Evolutionary conservation across 2,888 invertebrate species (phyloP).

Genomic region (Meta bourneti): DNA sequence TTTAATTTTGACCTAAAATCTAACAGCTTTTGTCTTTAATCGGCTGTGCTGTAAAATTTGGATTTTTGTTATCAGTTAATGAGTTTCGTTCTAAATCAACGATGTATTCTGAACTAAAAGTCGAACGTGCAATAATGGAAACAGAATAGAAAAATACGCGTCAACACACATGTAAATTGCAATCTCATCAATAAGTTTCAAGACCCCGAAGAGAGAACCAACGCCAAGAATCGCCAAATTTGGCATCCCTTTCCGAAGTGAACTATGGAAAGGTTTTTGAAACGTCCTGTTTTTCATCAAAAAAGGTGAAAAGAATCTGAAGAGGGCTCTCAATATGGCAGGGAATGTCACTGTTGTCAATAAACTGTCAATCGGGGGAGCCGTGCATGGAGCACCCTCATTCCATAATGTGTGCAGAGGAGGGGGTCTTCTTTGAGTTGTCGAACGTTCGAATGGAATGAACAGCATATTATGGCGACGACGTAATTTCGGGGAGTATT

Average conservation of each 20-base stretch:
- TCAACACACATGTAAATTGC: background rate
- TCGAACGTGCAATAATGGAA: no score
- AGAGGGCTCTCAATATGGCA: conserved; percentile 57
- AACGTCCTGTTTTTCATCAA: background rate
- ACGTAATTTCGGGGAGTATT: conserved; percentile 25
- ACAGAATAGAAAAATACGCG: no score
- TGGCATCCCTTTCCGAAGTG: background rate
- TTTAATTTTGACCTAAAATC: no score
- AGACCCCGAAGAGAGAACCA: no score
- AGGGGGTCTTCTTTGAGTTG: conserved; percentile 24
- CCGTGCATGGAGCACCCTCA: background rate
- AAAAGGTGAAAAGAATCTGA: conserved; percentile 18
- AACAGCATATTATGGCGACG: conserved; percentile 13
- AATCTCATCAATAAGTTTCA: no score
- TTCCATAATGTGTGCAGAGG: background rate
- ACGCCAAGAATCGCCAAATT: background rate
- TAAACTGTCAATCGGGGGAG: conserved; percentile 59
- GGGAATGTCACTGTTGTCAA: conserved; percentile 74
- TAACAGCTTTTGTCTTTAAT: no score
- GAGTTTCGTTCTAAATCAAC: no score
- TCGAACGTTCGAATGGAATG: conserved; percentile 6
- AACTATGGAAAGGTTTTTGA: background rate
- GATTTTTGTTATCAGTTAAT: no score
- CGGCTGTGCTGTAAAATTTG: no score
- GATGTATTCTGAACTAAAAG: no score